Percentiles rank a stretch among this genome's conserved stretches.
Evolutionary conservation across 1,140 invertebrate species (phyloP).

Genomic region (Hyles vespertilio): DNA sequence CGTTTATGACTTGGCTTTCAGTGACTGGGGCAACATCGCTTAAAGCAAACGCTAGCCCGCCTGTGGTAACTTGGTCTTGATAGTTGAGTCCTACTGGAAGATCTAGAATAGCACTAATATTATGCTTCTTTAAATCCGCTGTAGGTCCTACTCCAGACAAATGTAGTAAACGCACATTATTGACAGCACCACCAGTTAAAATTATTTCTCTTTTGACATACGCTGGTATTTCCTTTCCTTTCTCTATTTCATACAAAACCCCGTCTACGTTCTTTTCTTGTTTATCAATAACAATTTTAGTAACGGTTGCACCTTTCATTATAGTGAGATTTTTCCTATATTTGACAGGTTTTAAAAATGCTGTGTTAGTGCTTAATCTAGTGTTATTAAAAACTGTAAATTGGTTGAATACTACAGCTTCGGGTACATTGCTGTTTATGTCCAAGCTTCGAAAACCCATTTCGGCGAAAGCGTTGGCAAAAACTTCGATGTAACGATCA

Average conservation of each 20-base stretch:
- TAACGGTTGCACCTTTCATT: conserved; percentile 75
- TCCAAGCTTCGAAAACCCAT: conserved; percentile 56
- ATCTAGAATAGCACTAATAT: conserved; percentile 75
- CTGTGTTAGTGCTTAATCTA: conserved; percentile 77
- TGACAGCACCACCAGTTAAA: conserved; percentile 78
- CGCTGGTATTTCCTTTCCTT: conserved; percentile 52
- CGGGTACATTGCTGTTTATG: conserved; percentile 60
- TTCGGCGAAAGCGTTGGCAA: conserved; percentile 57
- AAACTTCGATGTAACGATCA: conserved; percentile 56
- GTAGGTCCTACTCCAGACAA: conserved; percentile 84
- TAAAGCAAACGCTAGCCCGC: conserved; percentile 45
- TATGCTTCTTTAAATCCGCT: conserved; percentile 78
- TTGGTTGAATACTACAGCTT: conserved; percentile 74
- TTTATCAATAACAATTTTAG: conserved; percentile 81
- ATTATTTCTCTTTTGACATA: conserved; percentile 80
- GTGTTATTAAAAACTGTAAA: conserved; percentile 76
- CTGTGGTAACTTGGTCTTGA: conserved; percentile 79
- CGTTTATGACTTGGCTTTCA: conserved; percentile 54
- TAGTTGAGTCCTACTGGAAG: conserved; percentile 80
- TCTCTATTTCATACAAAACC: conserved; percentile 75
- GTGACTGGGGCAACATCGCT: conserved; percentile 42
- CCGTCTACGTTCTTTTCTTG: conserved; percentile 76
- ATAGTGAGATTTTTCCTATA: conserved; percentile 77
- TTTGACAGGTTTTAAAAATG: conserved; percentile 76
- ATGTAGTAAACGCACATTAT: conserved; percentile 81